Conservation (phyloP, 1,140 invertebrate genomes). For the Hetaerina americana region DNA sequence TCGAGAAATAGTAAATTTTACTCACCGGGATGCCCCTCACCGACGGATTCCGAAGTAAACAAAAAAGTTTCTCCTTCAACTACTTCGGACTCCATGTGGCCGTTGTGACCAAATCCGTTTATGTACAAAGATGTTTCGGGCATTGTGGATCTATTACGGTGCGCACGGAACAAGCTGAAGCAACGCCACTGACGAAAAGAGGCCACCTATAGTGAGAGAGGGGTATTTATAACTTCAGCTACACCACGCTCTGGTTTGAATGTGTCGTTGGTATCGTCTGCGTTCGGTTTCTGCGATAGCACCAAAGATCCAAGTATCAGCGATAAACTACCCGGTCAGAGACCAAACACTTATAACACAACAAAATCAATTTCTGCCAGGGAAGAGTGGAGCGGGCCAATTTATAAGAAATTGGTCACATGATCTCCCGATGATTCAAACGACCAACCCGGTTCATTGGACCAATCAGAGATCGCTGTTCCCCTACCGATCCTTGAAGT, state of each 20-base stretch:
- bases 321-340: background rate
- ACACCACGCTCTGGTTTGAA: background rate
- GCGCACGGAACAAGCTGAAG: background rate
- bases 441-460: background rate
- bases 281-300: background rate
- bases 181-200: background rate
- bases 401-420: background rate
- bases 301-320: background rate
- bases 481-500: no score
- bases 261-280: background rate
- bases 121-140: constrained; percentile 49
- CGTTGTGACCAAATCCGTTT: constrained; percentile 55
- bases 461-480: no score
- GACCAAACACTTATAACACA: background rate
- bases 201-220: background rate
- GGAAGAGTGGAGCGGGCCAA: background rate
- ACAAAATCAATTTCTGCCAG: background rate
- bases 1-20: constrained; percentile 22
- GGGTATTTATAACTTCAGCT: background rate
- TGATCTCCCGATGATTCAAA: background rate
- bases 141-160: constrained; percentile 32
- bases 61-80: constrained; percentile 80
- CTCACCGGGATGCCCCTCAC: constrained; percentile 94
- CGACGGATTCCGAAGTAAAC: constrained; percentile 97
- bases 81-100: constrained; percentile 54